These are phyloP conservation scores for Halcyon senegalensis DNA, from an alignment of 2,113 vertebrate species.

Conservation along the genomic window DNA sequence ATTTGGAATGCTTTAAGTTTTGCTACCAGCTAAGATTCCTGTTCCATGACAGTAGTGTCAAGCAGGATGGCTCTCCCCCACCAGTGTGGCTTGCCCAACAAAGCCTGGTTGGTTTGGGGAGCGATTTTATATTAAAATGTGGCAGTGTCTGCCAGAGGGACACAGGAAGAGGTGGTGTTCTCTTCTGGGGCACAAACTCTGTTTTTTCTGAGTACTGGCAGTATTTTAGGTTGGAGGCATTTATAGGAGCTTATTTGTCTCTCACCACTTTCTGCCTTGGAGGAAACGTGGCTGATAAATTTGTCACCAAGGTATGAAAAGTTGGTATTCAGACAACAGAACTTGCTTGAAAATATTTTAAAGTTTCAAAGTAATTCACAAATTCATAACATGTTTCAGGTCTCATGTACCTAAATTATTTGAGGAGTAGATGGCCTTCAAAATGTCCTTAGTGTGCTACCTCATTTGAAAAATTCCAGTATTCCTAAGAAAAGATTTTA, in stretches of 20 bases:
- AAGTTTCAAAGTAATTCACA: not conserved
- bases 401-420: not conserved
- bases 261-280: not conserved
- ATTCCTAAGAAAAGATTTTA: not conserved
- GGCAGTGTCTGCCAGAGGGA: not conserved
- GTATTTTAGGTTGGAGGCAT: not conserved
- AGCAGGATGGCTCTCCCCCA: not conserved
- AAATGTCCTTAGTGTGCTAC: not conserved
- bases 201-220: not conserved
- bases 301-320: not conserved
- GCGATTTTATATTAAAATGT: not conserved
- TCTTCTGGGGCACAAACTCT: not conserved
- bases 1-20: not conserved
- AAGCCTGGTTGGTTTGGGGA: not conserved
- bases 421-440: not conserved
- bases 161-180: not conserved
- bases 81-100: not conserved
- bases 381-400: not conserved
- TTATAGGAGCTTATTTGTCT: not conserved
- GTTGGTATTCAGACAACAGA: not conserved
- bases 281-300: not conserved
- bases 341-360: not conserved
- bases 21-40: not conserved
- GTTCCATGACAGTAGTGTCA: not conserved
- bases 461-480: not conserved